Evolutionary conservation across 2,113 vertebrate genomes (phyloP).

Genomic region (Condylura cristata): DNA sequence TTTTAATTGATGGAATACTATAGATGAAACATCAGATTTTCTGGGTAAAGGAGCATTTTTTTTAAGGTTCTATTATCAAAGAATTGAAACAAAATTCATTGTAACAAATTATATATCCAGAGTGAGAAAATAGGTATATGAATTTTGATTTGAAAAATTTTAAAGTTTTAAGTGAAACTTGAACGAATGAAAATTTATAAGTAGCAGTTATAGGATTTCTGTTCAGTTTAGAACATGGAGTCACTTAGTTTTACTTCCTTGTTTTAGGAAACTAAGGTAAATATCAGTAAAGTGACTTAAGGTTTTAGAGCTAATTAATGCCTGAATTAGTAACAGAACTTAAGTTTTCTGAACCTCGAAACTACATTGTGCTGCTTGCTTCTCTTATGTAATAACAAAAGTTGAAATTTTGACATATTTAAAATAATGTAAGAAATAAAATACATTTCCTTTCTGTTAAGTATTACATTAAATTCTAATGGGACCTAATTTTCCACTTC

Average conservation of each 20-base stretch:
- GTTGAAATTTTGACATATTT: conserved; percentile 10
- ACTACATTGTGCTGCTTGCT: background rate
- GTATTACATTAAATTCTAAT: background rate
- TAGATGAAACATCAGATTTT: background rate
- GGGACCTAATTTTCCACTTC: background rate
- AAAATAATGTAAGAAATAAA: background rate
- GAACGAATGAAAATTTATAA: conserved; percentile 11
- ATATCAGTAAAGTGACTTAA: background rate
- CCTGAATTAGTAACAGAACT: background rate
- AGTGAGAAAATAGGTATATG: background rate
- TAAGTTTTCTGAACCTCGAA: conserved; percentile 23
- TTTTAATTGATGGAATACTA: background rate
- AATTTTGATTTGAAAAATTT: conserved; percentile 5
- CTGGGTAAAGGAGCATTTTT: background rate
- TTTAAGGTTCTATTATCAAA: background rate
- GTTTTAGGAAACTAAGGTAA: conserved; percentile 17
- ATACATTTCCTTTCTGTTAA: background rate
- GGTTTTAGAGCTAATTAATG: conserved; percentile 1
- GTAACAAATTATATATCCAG: background rate
- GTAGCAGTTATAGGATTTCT: background rate
- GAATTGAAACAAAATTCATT: conserved; percentile 3
- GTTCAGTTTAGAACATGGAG: background rate
- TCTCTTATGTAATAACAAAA: background rate
- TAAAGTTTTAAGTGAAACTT: background rate
- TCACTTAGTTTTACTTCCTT: background rate